A percentile compares a stretch with the other conserved stretches of the same genome.
Conservation (phyloP, 2,113 vertebrate genomes). For the Corythaixoides concolor region DNA sequence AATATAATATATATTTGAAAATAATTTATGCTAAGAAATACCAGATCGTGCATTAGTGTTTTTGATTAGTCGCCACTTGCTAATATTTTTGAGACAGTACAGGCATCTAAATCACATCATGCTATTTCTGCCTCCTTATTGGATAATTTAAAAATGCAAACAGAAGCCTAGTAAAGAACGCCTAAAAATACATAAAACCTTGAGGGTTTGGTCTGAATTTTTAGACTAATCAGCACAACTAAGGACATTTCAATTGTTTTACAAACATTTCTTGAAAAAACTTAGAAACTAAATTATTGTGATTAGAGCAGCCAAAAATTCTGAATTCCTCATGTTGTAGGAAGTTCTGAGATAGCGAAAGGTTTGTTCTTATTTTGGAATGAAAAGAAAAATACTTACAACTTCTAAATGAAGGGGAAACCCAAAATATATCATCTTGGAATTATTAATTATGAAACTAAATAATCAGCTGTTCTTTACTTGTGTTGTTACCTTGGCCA, state of each 20-base stretch:
- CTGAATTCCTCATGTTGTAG: not conserved
- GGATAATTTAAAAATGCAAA: not conserved
- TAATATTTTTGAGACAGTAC: not conserved
- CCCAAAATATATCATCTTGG: not conserved
- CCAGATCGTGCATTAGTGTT: not conserved
- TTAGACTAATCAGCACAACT: not conserved
- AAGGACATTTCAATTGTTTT: not conserved
- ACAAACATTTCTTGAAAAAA: not conserved
- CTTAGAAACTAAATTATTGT: not conserved
- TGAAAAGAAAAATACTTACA: not conserved
- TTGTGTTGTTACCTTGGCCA: not conserved
- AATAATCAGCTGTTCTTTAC: not conserved
- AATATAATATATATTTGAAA: not conserved
- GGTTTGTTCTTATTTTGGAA: not conserved
- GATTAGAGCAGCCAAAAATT: not conserved
- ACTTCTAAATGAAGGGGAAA: not conserved
- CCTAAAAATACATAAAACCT: not conserved
- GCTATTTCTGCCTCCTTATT: not conserved
- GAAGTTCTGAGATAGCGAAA: not conserved
- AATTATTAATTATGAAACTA: not conserved
- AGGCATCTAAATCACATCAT: not conserved
- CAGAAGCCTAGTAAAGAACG: not conserved
- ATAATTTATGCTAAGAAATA: constrained; percentile 5
- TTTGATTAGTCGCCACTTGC: not conserved
- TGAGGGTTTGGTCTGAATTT: not conserved